phyloP scores from a whole-genome alignment of 2,113 vertebrate species.

The Glaucomys volans region DNA sequence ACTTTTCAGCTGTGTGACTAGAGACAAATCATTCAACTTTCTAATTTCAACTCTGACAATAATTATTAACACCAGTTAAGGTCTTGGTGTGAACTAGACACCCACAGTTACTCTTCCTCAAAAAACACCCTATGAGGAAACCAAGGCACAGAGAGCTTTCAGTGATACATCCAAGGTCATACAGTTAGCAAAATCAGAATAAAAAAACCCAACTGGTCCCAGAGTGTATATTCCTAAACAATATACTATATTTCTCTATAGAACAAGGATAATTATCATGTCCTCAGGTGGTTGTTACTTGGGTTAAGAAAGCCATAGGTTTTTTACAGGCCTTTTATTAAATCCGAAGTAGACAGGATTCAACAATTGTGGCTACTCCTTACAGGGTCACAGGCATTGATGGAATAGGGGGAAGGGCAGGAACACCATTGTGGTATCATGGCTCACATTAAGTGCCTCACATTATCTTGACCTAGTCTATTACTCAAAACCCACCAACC shows the following conservation, averaged over 20 bases:
- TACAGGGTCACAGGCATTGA: not conserved
- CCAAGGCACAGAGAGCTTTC: not conserved
- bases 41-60: not conserved
- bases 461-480: not conserved
- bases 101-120: not conserved
- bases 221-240: not conserved
- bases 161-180: not conserved
- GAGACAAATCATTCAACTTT: not conserved
- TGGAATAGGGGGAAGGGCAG: not conserved
- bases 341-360: not conserved
- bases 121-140: not conserved
- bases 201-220: not conserved
- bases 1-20: not conserved
- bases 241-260: not conserved
- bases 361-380: not conserved
- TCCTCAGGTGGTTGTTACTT: not conserved
- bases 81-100: not conserved
- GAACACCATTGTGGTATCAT: rapidly evolving
- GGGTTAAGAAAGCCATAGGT: not conserved
- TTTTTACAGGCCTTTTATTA: not conserved
- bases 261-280: not conserved
- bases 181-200: not conserved
- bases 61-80: not conserved
- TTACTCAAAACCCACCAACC: not conserved
- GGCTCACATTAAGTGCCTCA: not conserved